phyloP scores from a whole-genome alignment of 2,113 vertebrate species.

The Chaetorhynchus papuensis region DNA sequence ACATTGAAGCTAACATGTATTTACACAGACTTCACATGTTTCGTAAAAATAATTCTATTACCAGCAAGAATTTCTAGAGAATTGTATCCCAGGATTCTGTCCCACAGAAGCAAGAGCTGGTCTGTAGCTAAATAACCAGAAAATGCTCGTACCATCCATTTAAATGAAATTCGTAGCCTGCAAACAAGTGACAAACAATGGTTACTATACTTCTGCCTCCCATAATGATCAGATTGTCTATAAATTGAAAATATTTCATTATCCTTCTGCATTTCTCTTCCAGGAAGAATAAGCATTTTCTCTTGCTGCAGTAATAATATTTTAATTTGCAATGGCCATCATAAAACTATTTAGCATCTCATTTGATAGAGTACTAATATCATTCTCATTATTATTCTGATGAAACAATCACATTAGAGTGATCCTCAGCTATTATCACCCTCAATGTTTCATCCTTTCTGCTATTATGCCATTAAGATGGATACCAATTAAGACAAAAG shows the following conservation, averaged over 20 bases:
- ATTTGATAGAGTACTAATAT: neutral
- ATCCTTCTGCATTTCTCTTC: neutral
- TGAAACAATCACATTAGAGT: neutral
- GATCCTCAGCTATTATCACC: neutral
- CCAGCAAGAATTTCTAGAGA: constrained; percentile 93
- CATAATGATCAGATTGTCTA: neutral
- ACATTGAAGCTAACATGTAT: neutral
- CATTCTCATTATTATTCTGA: neutral
- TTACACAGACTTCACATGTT: neutral
- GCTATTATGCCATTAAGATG: neutral
- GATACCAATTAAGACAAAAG: neutral
- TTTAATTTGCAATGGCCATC: neutral
- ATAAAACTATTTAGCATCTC: neutral
- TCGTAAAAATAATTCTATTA: constrained; percentile 62
- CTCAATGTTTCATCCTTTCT: neutral
- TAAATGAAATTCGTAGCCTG: constrained; percentile 94
- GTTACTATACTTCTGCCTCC: neutral
- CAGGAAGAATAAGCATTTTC: neutral
- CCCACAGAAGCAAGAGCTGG: constrained; percentile 95
- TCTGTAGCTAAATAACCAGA: constrained; percentile 97
- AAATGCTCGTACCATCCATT: constrained; percentile 97
- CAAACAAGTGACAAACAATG: neutral
- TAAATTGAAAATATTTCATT: neutral
- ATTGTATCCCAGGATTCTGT: constrained; percentile 93
- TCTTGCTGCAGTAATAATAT: neutral